Evolutionary conservation across 92 coral and sea anemone genomes (phyloP).

Genomic region (Porites evermanni): DNA sequence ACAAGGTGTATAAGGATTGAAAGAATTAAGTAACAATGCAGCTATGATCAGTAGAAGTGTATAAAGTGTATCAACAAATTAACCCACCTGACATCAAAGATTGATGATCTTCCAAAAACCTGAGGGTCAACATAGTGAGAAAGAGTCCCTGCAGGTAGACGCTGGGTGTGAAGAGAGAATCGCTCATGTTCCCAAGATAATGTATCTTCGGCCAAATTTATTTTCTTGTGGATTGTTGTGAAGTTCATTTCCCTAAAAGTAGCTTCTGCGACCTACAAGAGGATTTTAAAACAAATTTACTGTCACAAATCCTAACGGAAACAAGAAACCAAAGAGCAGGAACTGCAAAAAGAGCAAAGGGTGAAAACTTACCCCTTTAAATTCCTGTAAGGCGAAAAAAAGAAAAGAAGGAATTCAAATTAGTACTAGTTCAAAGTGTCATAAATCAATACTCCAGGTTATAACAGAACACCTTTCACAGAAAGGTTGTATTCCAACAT

Average conservation of each 20-base stretch:
- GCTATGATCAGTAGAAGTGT: too few relatives aligned
- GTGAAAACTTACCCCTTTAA: constrained; percentile 64
- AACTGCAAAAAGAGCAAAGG: background rate
- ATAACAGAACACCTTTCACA: too few relatives aligned
- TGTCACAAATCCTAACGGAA: too few relatives aligned
- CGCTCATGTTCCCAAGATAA: constrained; percentile 98
- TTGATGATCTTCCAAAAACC: constrained; percentile 84
- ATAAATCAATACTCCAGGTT: background rate
- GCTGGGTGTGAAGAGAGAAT: constrained; percentile 92
- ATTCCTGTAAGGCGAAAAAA: constrained; percentile 58
- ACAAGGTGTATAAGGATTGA: too few relatives aligned
- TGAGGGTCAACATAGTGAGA: constrained; percentile 89
- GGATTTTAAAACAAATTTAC: too few relatives aligned
- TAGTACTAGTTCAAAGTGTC: background rate
- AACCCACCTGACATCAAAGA: constrained; percentile 89
- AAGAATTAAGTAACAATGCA: too few relatives aligned
- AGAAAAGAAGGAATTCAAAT: background rate
- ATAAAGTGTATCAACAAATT: background rate
- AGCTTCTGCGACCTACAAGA: constrained; percentile 72
- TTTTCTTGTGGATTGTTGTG: constrained; percentile 90
- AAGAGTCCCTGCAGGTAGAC: constrained; percentile 94
- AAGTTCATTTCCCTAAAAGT: constrained; percentile 88
- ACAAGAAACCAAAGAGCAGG: too few relatives aligned
- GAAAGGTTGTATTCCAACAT: too few relatives aligned
- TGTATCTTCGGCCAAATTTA: constrained; percentile 90